Conservation (phyloP, 1,140 invertebrate genomes). For the Epicauta chinensis region DNA sequence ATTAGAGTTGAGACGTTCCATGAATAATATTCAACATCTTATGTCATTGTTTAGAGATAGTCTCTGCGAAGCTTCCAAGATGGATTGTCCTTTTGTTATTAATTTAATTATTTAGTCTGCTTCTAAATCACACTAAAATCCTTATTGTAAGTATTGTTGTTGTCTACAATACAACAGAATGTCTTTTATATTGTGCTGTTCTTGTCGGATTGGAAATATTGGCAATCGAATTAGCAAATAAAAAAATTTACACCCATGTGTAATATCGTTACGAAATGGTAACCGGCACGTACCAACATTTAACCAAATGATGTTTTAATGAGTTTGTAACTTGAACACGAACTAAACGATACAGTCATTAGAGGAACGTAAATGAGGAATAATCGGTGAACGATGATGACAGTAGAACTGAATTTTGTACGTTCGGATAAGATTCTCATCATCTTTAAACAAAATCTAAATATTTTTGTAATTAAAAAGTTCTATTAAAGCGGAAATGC, state of each 20-base stretch:
- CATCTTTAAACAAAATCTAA: too few relatives aligned
- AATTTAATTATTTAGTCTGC: conserved; percentile 15
- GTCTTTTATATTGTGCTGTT: conserved; percentile 3
- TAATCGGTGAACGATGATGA: too few relatives aligned
- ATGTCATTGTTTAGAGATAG: conserved; percentile 15
- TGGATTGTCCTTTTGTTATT: conserved; percentile 17
- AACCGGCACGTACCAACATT: conserved; percentile 2
- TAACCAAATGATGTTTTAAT: conserved; percentile 11
- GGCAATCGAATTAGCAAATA: background rate
- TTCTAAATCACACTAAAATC: conserved; percentile 11
- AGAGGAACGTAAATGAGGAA: background rate
- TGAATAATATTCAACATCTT: conserved; percentile 17
- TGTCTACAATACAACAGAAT: conserved; percentile 4
- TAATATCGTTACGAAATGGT: conserved; percentile 4
- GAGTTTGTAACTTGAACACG: conserved; percentile 10
- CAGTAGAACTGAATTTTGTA: too few relatives aligned
- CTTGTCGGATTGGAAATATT: too few relatives aligned
- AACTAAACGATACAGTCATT: conserved; percentile 10
- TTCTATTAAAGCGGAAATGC: too few relatives aligned
- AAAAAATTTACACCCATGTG: background rate
- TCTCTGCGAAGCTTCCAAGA: conserved; percentile 9
- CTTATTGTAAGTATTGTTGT: conserved; percentile 6
- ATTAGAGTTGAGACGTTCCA: conserved; percentile 8
- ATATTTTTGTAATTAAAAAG: too few relatives aligned
- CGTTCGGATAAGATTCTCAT: too few relatives aligned